Percentiles rank a stretch among this genome's conserved stretches.
These are phyloP conservation scores for Psephotus haematonotus DNA, from an alignment of 2,113 vertebrate species.

Conservation along the genomic window DNA sequence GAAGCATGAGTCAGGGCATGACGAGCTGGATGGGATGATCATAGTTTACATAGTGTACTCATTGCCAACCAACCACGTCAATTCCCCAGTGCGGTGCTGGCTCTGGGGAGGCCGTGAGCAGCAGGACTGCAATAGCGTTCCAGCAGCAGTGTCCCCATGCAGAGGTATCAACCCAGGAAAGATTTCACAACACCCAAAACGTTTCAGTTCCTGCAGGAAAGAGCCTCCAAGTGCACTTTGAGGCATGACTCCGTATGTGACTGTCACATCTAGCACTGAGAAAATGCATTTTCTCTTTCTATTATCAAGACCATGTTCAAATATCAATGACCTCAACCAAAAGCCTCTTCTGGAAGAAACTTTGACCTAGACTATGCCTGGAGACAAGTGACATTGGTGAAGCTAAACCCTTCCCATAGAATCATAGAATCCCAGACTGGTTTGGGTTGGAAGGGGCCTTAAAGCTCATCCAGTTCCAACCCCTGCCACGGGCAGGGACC, in stretches of 20 bases:
- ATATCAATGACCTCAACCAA: not conserved
- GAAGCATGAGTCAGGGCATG: not conserved
- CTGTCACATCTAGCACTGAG: not conserved
- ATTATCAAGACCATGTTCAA: not conserved
- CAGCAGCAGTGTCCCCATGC: not conserved
- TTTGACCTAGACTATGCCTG: not conserved
- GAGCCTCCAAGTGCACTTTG: accelerated
- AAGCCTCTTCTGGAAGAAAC: not conserved
- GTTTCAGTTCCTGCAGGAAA: accelerated
- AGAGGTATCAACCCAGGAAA: not conserved
- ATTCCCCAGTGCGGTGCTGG: accelerated
- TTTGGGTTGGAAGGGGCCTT: not conserved
- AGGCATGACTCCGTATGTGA: accelerated
- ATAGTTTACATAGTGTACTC: constrained; percentile 37
- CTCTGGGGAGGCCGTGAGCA: not conserved
- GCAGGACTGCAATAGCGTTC: not conserved
- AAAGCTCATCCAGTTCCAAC: not conserved
- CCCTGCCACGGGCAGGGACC: not conserved
- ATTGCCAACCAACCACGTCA: not conserved
- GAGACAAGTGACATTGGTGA: not conserved
- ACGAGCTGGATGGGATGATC: not conserved
- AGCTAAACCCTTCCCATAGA: not conserved
- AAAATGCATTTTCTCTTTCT: not conserved
- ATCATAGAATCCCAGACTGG: not conserved
- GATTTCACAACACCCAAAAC: accelerated